phyloP scores from a whole-genome alignment of 2,113 vertebrate species.

The Pithys albifrons region DNA sequence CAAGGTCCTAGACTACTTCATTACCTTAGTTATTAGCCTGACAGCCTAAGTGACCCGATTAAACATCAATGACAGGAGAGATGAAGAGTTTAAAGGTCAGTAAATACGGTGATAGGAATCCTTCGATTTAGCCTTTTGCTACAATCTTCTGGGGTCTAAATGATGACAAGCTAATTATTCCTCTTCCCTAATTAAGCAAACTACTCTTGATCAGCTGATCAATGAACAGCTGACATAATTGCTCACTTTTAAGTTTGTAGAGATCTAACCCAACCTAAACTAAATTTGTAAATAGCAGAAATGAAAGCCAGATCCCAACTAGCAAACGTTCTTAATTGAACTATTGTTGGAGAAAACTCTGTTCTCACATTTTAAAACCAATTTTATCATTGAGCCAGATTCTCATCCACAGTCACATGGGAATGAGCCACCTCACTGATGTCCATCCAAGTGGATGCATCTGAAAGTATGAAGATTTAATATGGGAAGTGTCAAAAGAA shows the following conservation, averaged over 20 bases:
- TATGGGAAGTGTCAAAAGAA: not conserved
- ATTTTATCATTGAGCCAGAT: not conserved
- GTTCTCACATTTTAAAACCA: not conserved
- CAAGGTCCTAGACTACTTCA: constrained; percentile 87
- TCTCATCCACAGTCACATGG: not conserved
- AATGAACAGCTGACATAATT: constrained; percentile 60
- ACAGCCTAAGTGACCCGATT: constrained; percentile 85
- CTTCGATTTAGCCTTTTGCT: constrained; percentile 73
- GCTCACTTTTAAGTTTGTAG: constrained; percentile 64
- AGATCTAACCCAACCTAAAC: constrained; percentile 65
- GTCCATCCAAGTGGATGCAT: not conserved
- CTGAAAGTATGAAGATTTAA: not conserved
- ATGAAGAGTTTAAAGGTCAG: constrained; percentile 88
- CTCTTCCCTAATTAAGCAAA: constrained; percentile 76
- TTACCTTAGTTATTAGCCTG: constrained; percentile 83
- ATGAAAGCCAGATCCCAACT: constrained; percentile 59
- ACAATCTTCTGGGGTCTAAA: constrained; percentile 82
- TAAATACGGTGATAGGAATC: constrained; percentile 88
- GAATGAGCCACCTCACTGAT: not conserved
- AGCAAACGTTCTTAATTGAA: constrained; percentile 61
- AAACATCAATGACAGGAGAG: constrained; percentile 88
- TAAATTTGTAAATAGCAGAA: constrained; percentile 69
- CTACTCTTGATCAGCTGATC: constrained; percentile 72
- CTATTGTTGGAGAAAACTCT: not conserved
- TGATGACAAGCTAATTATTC: constrained; percentile 94